Evolutionary conservation across 1,140 invertebrate genomes (phyloP), one percentile per base, ranked within the genome.

Genomic region (Philopotamus ludificatus): DNA sequence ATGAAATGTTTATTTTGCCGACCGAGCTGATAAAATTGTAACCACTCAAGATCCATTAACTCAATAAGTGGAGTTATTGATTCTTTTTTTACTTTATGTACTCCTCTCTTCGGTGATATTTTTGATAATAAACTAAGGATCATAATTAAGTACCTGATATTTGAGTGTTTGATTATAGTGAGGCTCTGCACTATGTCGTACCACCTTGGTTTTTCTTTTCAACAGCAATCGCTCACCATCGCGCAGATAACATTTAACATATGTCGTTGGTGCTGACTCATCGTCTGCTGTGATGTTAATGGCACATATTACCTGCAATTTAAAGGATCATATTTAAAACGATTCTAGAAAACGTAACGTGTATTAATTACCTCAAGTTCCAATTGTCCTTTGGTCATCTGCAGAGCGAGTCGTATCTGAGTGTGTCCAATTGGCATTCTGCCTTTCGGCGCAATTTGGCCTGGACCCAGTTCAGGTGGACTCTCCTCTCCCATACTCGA

Each of bases 241-340:
- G 25, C 92, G 86, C 23, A 97, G 80, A 74, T 95, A 96, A 49
- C 92, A 95, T 79, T 97, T 97, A 50, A 96, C 93, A 79, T 97
- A 97, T 2, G 93, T 95, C 74, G 96, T 94, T 82, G 85, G 77
- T 50, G 77, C 79, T 15, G 75, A 77, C 49, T 83, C 82, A 54
- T 78, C 76, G 44, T 76, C 77, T 18, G 76, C 73, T 10, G 79
- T 72, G 63, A 84, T 82, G 63, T 83, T 81, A 23, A 79, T 74
- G 8, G 80, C 82, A 55, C 77, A 77, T 49, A 82, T 74, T 8
- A 79, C 71, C 77, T 79, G 57, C 12, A 70, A 26, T 39, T 9
- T 21, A 51, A 12, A 50, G 54, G 25, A 59, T 47, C 50, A 28
- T 9, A 54, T 28, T 54, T 54, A n/a, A n/a, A n/a, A n/a, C n/a